Conservation (phyloP, 2,888 invertebrate species). For the Aspidiotus rigidus region DNA sequence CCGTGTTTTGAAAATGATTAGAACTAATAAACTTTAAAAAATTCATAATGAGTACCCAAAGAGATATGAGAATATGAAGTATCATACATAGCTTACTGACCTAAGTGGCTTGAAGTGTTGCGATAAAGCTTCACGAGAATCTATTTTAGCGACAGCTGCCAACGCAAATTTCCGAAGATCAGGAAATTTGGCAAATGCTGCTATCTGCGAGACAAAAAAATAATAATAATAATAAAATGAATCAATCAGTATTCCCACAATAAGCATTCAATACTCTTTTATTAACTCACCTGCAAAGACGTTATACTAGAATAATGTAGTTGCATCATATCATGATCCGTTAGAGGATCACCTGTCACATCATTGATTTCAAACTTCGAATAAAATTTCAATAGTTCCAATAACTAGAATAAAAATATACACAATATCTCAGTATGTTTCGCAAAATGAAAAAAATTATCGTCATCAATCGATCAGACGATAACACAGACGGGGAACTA, state of each 20-base stretch:
- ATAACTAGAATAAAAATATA: slow-evolving; percentile 54
- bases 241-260: neutral
- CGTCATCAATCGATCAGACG: neutral
- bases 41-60: neutral
- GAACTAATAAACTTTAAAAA: neutral
- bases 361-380: slow-evolving; percentile 96
- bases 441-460: neutral
- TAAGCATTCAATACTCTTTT: too few species aligned
- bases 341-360: slow-evolving; percentile 85
- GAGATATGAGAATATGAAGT: neutral
- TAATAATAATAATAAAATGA: slow-evolving; percentile 19
- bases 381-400: slow-evolving; percentile 94
- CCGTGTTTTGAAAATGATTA: slow-evolving; percentile 13
- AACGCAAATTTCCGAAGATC: slow-evolving; percentile 77
- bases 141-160: slow-evolving; percentile 90
- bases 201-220: slow-evolving; percentile 54
- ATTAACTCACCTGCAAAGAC: slow-evolving; percentile 61
- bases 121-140: slow-evolving; percentile 69
- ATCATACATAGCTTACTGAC: slow-evolving; percentile 43
- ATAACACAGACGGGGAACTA: neutral
- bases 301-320: slow-evolving; percentile 88
- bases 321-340: slow-evolving; percentile 87
- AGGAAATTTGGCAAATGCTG: slow-evolving; percentile 84
- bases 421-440: neutral
- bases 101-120: slow-evolving; percentile 74